These are phyloP conservation scores for Cyanoramphus novaezelandiae DNA, from an alignment of 2,113 vertebrate species.

Conservation along the genomic window DNA sequence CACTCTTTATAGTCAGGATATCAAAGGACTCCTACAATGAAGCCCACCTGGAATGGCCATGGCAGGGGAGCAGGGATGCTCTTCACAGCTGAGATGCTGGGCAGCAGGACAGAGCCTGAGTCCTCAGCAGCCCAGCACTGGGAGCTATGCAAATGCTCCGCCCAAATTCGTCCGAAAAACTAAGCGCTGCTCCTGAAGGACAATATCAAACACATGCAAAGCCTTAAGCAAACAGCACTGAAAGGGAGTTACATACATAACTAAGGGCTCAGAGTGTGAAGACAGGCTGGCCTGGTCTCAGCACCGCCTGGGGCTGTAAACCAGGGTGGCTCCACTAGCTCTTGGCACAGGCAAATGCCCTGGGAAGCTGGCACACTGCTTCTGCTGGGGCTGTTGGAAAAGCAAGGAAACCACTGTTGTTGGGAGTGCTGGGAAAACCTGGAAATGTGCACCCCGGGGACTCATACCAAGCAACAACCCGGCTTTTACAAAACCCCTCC, in stretches of 20 bases:
- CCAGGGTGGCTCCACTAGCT: background rate
- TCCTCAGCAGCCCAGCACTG: background rate
- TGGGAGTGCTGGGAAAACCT: background rate
- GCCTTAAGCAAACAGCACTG: background rate
- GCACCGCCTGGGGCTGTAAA: background rate
- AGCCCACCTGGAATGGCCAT: background rate
- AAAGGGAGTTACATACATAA: accelerated
- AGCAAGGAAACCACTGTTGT: background rate
- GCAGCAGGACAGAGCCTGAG: background rate
- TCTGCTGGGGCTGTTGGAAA: background rate
- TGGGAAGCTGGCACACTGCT: background rate
- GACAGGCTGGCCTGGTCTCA: background rate
- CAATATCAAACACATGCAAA: background rate
- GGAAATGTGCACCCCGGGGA: background rate
- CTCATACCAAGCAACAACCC: background rate
- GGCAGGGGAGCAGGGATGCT: background rate
- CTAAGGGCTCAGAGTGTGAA: accelerated
- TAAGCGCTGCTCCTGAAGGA: background rate
- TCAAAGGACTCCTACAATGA: background rate
- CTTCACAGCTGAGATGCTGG: accelerated
- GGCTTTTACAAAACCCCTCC: background rate
- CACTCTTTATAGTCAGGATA: background rate
- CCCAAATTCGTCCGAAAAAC: background rate
- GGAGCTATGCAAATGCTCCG: background rate
- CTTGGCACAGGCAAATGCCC: accelerated